These are phyloP conservation scores for Anabas testudineus DNA, from an alignment of 2,797 vertebrate genomes.

Conservation along the genomic window DNA sequence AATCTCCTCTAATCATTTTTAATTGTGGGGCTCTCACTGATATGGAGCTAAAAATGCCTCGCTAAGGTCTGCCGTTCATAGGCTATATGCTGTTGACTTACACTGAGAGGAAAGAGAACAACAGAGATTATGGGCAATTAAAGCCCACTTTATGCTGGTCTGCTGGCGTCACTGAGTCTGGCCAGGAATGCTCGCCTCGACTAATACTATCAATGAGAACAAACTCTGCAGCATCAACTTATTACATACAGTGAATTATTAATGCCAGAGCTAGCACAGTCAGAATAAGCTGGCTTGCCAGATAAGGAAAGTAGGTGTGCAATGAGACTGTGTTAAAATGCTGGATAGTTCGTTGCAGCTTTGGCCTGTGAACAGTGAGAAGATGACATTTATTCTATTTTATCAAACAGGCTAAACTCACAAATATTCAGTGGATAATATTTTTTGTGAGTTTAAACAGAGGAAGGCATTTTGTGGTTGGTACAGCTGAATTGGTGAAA, in stretches of 20 bases:
- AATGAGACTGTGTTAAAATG: constrained; percentile 37
- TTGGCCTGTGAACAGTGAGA: not conserved
- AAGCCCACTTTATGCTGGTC: constrained; percentile 77
- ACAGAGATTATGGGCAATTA: constrained; percentile 80
- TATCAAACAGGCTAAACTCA: not conserved
- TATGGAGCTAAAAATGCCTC: constrained; percentile 58
- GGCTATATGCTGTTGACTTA: constrained; percentile 70
- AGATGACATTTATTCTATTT: not conserved
- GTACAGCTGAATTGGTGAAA: not conserved
- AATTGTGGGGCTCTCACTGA: constrained; percentile 35
- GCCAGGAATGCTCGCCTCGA: constrained; percentile 77
- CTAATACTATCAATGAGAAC: constrained; percentile 82
- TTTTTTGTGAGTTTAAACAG: not conserved
- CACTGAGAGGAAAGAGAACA: constrained; percentile 67
- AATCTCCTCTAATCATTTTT: constrained; percentile 57
- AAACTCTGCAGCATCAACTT: constrained; percentile 78
- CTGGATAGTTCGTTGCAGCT: constrained; percentile 22
- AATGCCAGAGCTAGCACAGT: constrained; percentile 73
- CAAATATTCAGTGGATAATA: not conserved
- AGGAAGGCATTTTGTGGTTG: not conserved
- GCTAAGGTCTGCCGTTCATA: constrained; percentile 63
- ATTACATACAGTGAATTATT: constrained; percentile 83
- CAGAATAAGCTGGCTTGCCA: constrained; percentile 50
- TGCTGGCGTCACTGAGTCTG: constrained; percentile 83
- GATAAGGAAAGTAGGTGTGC: constrained; percentile 56